Percentiles rank a stretch among this genome's conserved stretches.
phyloP scores from a whole-genome alignment of 2,113 vertebrate genomes.

The Aegotheles bennettii region DNA sequence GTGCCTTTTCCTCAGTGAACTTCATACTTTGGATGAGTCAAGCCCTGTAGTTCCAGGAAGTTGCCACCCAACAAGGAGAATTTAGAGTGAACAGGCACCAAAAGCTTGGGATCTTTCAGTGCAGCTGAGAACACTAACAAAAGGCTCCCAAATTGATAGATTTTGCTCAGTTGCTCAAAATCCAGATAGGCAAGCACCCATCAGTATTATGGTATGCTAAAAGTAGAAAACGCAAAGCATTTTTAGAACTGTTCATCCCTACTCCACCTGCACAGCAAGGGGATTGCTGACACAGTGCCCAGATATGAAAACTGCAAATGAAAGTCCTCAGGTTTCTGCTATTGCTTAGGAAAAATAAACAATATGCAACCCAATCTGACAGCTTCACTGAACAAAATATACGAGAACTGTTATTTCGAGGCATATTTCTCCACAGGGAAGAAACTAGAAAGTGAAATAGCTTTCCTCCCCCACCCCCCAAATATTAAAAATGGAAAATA shows the following conservation, averaged over 20 bases:
- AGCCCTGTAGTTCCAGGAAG: not conserved
- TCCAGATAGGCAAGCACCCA: not conserved
- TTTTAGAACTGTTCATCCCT: not conserved
- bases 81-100: not conserved
- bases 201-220: not conserved
- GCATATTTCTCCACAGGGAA: not conserved
- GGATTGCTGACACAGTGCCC: not conserved
- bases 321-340: not conserved
- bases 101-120: not conserved
- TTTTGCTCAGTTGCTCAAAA: not conserved
- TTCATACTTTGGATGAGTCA: not conserved
- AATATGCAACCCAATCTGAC: not conserved
- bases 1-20: not conserved
- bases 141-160: not conserved
- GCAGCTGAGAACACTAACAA: not conserved
- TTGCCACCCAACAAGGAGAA: not conserved
- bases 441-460: not conserved
- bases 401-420: not conserved
- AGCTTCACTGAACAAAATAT: constrained; percentile 6
- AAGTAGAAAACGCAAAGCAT: not conserved
- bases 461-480: not conserved
- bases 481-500: constrained; percentile 24
- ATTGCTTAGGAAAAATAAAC: not conserved
- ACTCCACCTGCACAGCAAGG: not conserved
- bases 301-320: not conserved